phyloP scores from a whole-genome alignment of 2,113 vertebrate species.

The Loxodonta africana region DNA sequence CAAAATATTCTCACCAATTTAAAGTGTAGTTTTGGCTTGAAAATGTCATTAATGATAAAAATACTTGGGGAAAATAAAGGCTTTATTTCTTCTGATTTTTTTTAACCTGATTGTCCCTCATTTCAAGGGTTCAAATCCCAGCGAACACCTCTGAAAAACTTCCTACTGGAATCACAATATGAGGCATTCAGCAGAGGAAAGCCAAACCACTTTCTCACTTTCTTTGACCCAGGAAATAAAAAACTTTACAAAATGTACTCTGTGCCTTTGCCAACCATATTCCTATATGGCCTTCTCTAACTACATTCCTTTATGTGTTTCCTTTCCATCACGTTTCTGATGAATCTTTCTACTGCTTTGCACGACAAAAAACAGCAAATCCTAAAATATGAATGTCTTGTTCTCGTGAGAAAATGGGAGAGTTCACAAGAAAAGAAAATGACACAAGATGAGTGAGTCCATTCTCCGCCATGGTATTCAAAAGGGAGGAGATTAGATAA shows the following conservation, averaged over 20 bases:
- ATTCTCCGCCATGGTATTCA: constrained; percentile 72
- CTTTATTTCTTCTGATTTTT: constrained; percentile 12
- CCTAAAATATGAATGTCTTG: constrained; percentile 68
- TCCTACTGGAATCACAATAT: not conserved
- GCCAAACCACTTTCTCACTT: not conserved
- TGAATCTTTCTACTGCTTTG: constrained; percentile 57
- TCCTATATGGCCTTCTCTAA: constrained; percentile 2
- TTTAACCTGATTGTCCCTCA: not conserved
- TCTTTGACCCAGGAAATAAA: constrained; percentile 6
- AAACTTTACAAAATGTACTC: not conserved
- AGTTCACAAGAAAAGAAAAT: constrained; percentile 80
- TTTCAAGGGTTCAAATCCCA: not conserved
- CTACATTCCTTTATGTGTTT: not conserved
- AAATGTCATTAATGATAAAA: not conserved
- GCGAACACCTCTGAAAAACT: not conserved
- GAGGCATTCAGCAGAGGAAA: not conserved
- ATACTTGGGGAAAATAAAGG: not conserved
- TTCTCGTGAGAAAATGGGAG: constrained; percentile 75
- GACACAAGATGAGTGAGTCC: constrained; percentile 68
- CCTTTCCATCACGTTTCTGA: constrained; percentile 48
- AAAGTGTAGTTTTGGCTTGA: not conserved
- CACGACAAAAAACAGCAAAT: constrained; percentile 57
- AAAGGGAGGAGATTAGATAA: constrained; percentile 68
- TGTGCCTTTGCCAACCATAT: not conserved
- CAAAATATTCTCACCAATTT: not conserved